phyloP scores from a whole-genome alignment of 2,888 invertebrate genomes.

The Phyto melanocephala region DNA sequence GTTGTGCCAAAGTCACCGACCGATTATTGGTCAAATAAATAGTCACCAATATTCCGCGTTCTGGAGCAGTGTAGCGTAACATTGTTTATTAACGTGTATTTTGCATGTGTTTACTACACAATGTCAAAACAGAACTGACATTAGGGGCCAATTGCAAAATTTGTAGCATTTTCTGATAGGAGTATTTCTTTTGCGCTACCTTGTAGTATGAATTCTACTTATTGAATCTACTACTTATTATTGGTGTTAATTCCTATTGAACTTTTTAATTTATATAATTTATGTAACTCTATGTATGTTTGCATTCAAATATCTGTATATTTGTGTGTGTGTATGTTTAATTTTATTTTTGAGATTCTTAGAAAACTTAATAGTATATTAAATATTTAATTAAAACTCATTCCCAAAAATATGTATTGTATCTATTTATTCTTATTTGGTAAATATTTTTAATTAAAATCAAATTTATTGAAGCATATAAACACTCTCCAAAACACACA shows the following conservation, averaged over 20 bases:
- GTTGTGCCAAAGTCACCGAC: no score
- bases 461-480: conserved; percentile 52
- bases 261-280: conserved; percentile 33
- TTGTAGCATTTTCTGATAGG: no score
- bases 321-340: neutral
- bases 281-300: neutral
- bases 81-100: no score
- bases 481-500: neutral
- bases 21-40: no score
- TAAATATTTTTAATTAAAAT: conserved; percentile 58
- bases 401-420: conserved; percentile 6
- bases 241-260: conserved; percentile 21
- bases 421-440: neutral
- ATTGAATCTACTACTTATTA: no score
- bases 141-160: no score
- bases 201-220: no score
- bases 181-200: no score
- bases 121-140: no score
- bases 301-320: neutral
- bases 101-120: no score
- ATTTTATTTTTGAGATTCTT: neutral
- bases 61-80: no score
- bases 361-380: conserved; percentile 34
- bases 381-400: conserved; percentile 38
- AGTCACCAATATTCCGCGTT: no score